A percentile compares a stretch with the other conserved stretches of the same genome.
phyloP scores from a whole-genome alignment of 2,888 invertebrate genomes.

The Bedellia somnulentella region DNA sequence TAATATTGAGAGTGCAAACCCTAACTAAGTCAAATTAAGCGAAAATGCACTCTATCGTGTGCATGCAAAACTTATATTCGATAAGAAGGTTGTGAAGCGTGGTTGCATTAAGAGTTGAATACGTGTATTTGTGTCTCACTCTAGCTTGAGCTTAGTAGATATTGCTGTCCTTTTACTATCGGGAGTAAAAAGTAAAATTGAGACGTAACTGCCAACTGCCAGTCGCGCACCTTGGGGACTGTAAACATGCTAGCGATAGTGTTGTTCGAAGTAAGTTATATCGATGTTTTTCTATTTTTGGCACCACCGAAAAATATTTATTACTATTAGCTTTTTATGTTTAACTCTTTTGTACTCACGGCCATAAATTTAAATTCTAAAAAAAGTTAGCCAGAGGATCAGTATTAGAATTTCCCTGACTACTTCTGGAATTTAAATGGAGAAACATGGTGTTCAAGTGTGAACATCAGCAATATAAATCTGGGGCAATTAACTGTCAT shows the following conservation, averaged over 20 bases:
- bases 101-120: constrained; percentile 38
- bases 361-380: too few species aligned
- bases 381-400: too few species aligned
- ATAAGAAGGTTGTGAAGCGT: constrained; percentile 13
- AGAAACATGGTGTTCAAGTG: too few species aligned
- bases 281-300: too few species aligned
- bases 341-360: too few species aligned
- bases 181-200: constrained; percentile 57
- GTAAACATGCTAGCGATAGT: constrained; percentile 30
- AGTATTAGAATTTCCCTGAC: too few species aligned
- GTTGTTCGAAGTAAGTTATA: too few species aligned
- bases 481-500: too few species aligned
- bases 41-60: constrained; percentile 16
- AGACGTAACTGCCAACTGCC: constrained; percentile 58
- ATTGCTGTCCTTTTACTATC: constrained; percentile 22
- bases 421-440: too few species aligned
- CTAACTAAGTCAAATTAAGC: constrained; percentile 9
- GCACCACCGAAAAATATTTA: too few species aligned
- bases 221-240: constrained; percentile 44
- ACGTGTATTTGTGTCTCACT: constrained; percentile 24
- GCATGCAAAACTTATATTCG: constrained; percentile 10
- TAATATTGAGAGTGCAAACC: constrained; percentile 40
- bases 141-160: constrained; percentile 9
- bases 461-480: too few species aligned
- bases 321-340: too few species aligned